Percentiles rank a stretch among this genome's conserved stretches.
phyloP scores from a whole-genome alignment of 53 echinoderm and acorn worm species.

The Arbacia lixula region DNA sequence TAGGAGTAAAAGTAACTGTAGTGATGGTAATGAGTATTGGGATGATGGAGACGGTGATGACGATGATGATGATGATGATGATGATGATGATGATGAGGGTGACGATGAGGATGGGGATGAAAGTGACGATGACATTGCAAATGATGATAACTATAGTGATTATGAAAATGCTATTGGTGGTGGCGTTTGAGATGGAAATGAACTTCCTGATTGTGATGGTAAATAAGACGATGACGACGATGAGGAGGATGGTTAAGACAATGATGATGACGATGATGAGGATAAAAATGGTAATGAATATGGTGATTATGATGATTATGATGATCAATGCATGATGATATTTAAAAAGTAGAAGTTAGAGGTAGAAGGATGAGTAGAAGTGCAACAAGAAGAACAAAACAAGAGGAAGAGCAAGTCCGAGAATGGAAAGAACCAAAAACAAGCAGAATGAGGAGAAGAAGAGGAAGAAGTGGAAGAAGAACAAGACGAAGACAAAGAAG shows the following conservation, averaged over 20 bases:
- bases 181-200: not conserved
- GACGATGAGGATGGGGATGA: not conserved
- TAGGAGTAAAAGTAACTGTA: not conserved
- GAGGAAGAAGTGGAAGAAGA: not conserved
- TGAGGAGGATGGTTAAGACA: not conserved
- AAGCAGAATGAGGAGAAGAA: not conserved
- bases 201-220: not conserved
- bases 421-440: not conserved
- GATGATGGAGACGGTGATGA: not conserved
- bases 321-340: not conserved
- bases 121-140: not conserved
- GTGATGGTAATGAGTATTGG: not conserved
- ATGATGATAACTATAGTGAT: not conserved
- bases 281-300: not conserved
- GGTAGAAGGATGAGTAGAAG: too few relatives aligned
- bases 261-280: not conserved
- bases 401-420: not conserved
- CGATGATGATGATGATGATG: not conserved
- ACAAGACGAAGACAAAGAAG: too few relatives aligned
- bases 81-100: not conserved
- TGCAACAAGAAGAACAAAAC: not conserved
- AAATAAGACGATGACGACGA: not conserved
- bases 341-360: not conserved
- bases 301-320: too few relatives aligned
- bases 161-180: not conserved